Evolutionary conservation across 2,888 invertebrate species (phyloP).

Genomic region (Clepsis dumicolana): DNA sequence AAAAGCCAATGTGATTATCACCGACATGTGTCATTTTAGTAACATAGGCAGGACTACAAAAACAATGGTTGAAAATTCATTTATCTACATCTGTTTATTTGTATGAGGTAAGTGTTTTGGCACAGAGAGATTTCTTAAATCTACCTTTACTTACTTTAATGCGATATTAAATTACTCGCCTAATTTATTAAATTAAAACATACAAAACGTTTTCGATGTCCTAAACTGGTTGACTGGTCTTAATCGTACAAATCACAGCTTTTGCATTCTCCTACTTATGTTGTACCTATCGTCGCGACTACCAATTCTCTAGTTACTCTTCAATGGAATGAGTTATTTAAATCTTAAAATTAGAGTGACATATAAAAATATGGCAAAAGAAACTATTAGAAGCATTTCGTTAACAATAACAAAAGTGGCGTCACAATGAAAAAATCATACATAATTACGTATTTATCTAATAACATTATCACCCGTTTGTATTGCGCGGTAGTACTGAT

Average conservation of each 20-base stretch:
- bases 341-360: slow-evolving; percentile 66
- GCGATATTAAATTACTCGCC: slow-evolving; percentile 74
- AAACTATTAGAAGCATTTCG: slow-evolving; percentile 50
- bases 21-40: not conserved
- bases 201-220: slow-evolving; percentile 85
- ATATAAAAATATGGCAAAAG: slow-evolving; percentile 77
- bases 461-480: slow-evolving; percentile 39
- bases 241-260: slow-evolving; percentile 85
- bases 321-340: slow-evolving; percentile 77
- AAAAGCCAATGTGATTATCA: not conserved
- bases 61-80: slow-evolving; percentile 74
- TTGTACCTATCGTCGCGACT: slow-evolving; percentile 76
- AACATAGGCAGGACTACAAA: slow-evolving; percentile 56
- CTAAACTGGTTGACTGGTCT: slow-evolving; percentile 86
- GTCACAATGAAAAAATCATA: slow-evolving; percentile 30
- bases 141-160: slow-evolving; percentile 77
- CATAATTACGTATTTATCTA: slow-evolving; percentile 35
- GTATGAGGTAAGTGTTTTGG: slow-evolving; percentile 93
- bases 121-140: slow-evolving; percentile 89
- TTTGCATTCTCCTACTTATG: slow-evolving; percentile 81
- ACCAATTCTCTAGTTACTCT: slow-evolving; percentile 73
- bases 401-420: slow-evolving; percentile 45
- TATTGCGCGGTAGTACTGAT: slow-evolving; percentile 28
- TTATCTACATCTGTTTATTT: slow-evolving; percentile 84
- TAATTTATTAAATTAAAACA: slow-evolving; percentile 75